These are phyloP conservation scores for Crocidura indochinensis DNA, from an alignment of 2,797 vertebrate species.

Conservation along the genomic window DNA sequence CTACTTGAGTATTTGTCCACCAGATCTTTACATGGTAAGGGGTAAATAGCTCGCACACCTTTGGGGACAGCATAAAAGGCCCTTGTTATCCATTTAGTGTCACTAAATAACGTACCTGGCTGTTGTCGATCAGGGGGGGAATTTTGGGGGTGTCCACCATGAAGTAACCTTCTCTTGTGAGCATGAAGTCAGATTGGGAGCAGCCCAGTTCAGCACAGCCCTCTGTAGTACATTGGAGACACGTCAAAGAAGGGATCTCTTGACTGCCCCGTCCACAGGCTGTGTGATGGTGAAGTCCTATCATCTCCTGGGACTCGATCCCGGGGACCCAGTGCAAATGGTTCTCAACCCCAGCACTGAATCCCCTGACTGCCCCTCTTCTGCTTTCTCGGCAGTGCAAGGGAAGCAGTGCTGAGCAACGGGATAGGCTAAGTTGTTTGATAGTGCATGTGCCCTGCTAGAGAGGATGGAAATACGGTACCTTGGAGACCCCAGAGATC, in stretches of 20 bases:
- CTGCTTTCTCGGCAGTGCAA: neutral
- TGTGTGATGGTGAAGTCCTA: neutral
- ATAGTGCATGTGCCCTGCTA: neutral
- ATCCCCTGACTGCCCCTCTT: neutral
- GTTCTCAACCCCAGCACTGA: neutral
- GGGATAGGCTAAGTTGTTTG: neutral
- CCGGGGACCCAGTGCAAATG: neutral
- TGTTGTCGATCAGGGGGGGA: neutral
- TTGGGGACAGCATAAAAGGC: too few relatives aligned
- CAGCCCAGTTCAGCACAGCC: constrained; percentile 90
- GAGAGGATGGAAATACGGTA: constrained; percentile 77
- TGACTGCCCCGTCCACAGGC: too few relatives aligned
- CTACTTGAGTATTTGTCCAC: too few relatives aligned
- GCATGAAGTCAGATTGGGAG: constrained; percentile 86
- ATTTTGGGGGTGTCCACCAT: constrained; percentile 90
- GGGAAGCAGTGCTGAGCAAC: too few relatives aligned
- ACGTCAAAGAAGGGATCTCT: neutral
- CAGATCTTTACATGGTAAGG: too few relatives aligned
- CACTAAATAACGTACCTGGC: constrained; percentile 76
- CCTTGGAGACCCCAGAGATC: constrained; percentile 96
- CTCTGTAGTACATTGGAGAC: constrained; percentile 87
- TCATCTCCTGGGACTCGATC: neutral
- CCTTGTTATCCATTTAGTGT: neutral
- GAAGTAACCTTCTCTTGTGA: constrained; percentile 91
- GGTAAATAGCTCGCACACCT: too few relatives aligned